Evolutionary conservation across 2,888 invertebrate genomes (phyloP), one percentile per base, ranked within the genome.

Genomic region (Caenorhabditis macrosperma): DNA sequence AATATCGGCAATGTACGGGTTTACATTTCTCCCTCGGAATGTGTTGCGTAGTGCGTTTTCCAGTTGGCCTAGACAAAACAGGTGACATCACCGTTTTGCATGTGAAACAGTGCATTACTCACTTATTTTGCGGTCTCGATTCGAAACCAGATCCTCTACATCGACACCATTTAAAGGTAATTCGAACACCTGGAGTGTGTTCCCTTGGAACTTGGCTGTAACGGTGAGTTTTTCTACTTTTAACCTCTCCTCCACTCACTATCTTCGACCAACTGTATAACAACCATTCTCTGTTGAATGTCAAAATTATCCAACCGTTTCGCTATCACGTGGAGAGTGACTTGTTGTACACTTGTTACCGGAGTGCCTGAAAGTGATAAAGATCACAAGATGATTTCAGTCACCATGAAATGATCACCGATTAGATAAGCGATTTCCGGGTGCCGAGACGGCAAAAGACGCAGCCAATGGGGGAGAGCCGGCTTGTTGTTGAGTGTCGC

Each of bases 271-370:
- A 89, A 66, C 10, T 83, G 74, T 26, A 90, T 80, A 5, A 86
- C 86, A 28, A 90, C 66, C 75, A 84, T 82, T 59, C 86, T 83
- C 41, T 89, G 87, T 10, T 82, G 80, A 26, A 84, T 87, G 24
- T 85, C 84, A 71, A 87, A 88, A 3, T 79, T 89, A 75, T 90
- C 89, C 28, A 83, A 38, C 24, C 88, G 72, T 69, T 86, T 84
- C 7, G 90, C 90, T 50, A 90, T 88, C 28, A 90, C 83, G 72
- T 90, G 89, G 57, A 90, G 69, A 2, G 85, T 86, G 15, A 89
- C 77, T 60, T 88, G 87, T 22, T 78, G 68, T 26, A 81, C 75
- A 10, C 84, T 82, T 15, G 90, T 88, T 6, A 89, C 85, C 17
- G 90, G 90, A 10, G 89, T 89, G 22, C 89, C 88, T 72, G 55